Conservation (phyloP, 2,113 vertebrate species). For the Otus sunia region DNA sequence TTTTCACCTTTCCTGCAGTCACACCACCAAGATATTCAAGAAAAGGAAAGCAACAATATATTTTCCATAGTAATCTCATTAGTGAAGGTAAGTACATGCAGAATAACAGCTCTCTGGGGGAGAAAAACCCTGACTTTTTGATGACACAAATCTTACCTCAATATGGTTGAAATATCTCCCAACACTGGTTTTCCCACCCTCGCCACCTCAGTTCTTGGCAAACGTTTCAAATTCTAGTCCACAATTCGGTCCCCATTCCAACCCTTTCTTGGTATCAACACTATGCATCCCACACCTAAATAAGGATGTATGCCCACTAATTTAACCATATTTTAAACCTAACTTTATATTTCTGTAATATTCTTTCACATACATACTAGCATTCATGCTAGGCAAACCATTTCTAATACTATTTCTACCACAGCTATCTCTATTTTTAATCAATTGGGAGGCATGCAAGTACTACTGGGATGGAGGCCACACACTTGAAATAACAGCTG, state of each 20-base stretch:
- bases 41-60: neutral
- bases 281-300: neutral
- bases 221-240: neutral
- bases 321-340: neutral
- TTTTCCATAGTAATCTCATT: neutral
- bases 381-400: neutral
- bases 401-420: neutral
- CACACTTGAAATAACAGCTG: constrained; percentile 26
- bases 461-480: neutral
- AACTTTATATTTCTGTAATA: neutral
- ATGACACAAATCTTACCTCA: neutral
- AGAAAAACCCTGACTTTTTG: neutral
- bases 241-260: neutral
- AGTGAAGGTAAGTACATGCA: neutral
- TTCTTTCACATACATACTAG: neutral
- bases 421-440: constrained; percentile 53
- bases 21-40: fast-evolving
- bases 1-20: neutral
- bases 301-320: neutral
- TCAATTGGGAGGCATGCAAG: neutral
- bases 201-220: fast-evolving
- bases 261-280: neutral
- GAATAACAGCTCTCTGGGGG: neutral
- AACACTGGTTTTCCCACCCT: neutral
- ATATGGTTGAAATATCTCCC: neutral